Evolutionary conservation across 2,113 vertebrate genomes (phyloP), one percentile per base, ranked within the genome.

Genomic region (Chaetorhynchus papuensis): DNA sequence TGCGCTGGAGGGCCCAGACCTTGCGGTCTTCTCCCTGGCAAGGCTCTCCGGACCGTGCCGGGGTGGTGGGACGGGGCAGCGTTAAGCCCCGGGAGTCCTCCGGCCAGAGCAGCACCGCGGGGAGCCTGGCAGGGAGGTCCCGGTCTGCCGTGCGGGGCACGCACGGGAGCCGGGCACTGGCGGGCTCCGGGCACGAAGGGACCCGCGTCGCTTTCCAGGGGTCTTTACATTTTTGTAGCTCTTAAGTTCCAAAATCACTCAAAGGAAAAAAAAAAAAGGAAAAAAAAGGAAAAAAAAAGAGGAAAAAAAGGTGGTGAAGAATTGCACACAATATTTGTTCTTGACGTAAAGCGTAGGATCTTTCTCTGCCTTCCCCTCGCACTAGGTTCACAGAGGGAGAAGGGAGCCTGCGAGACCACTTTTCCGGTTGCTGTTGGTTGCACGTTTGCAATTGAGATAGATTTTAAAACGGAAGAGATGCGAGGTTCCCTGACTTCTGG

Each of bases 161-260:
- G 8, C 53, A 68, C 2, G 3, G 56, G 68, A 50, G 8, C 20
- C 12, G 23, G n/a, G 21, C 47, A 60, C 13, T 9, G 6, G 80
- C 2, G 4, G n/a, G 39, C 31, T 61, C 47, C 11, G 15, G 39
- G 21, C 19, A 4, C 42, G 1, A 27, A 11, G 42, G 42, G 9
- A 82, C 30, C 44, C 24, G 7, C 41, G 11, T 27, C 27, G 28
- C 92, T 96, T 97, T 82, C 87, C 94, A 86, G 84, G 81, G 71
- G 7, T 45, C 97, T 93, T 89, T 69, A 57, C 49, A 20, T 82
- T 93, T 94, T 94, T 88, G 54, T 10, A 56, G 88, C 65, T 91
- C 57, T 93, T 95, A 89, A 74, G 80, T 97, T 94, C 56, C 70
- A 61, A 95, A 91, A 92, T 47, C 57, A 82, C 52, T 71, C 77